phyloP scores from a whole-genome alignment of 2,113 vertebrate genomes.

The Procapra przewalskii region DNA sequence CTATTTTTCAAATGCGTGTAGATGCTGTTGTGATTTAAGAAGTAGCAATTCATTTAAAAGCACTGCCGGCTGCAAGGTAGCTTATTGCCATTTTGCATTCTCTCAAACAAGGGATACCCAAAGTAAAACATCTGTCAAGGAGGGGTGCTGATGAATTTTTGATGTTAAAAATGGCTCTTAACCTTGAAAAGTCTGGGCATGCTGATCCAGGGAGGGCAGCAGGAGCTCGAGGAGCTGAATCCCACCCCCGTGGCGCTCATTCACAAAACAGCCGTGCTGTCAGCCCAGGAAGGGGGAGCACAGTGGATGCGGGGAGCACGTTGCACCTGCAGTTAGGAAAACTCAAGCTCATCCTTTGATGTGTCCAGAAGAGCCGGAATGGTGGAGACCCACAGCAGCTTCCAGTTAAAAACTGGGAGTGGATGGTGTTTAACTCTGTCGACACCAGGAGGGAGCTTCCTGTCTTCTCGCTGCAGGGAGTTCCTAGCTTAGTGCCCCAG shows the following conservation, averaged over 20 bases:
- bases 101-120: slow-evolving; percentile 60
- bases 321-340: neutral
- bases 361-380: fast-evolving
- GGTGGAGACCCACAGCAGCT: too few species aligned
- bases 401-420: neutral
- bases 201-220: neutral
- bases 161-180: slow-evolving; percentile 54
- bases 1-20: slow-evolving; percentile 36
- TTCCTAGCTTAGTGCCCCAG: neutral
- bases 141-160: slow-evolving; percentile 52
- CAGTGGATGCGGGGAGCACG: fast-evolving
- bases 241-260: neutral
- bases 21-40: slow-evolving; percentile 25
- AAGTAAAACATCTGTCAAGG: slow-evolving; percentile 56
- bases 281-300: neutral
- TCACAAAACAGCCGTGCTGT: neutral
- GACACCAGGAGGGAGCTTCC: neutral
- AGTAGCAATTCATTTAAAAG: slow-evolving; percentile 55
- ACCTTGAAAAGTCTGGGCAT: slow-evolving; percentile 56
- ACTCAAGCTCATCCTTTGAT: neutral
- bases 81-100: slow-evolving; percentile 53
- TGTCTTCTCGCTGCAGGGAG: neutral
- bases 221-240: fast-evolving
- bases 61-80: slow-evolving; percentile 37
- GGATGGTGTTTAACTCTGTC: neutral